Conservation (phyloP, 1,140 invertebrate species). For the Phymorhynchus buccinoides region DNA sequence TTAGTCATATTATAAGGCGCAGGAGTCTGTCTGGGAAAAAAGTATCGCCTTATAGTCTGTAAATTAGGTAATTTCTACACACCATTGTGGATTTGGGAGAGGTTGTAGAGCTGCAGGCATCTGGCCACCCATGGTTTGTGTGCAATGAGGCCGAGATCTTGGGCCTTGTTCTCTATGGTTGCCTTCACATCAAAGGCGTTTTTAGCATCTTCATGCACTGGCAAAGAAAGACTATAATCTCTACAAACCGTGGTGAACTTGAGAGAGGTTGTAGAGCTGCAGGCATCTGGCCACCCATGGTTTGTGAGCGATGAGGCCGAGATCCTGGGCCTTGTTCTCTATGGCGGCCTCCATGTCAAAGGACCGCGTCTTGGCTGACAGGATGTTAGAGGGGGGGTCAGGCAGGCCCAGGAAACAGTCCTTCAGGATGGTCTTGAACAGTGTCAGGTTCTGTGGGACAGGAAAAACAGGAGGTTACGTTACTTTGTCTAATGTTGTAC, state of each 20-base stretch:
- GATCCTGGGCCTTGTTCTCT: conserved; percentile 64
- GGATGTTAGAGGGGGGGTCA: conserved; percentile 55
- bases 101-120: conserved; percentile 70
- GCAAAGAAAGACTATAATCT: too few species aligned
- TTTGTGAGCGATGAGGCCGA: conserved; percentile 68
- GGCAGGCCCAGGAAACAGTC: conserved; percentile 71
- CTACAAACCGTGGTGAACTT: conserved; percentile 66
- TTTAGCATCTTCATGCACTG: too few species aligned
- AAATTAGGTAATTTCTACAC: too few species aligned
- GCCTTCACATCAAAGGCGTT: conserved; percentile 63
- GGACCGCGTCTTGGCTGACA: conserved; percentile 59
- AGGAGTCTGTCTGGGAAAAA: too few species aligned
- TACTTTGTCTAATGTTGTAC: too few species aligned
- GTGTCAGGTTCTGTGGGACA: conserved; percentile 58
- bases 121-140: conserved; percentile 71
- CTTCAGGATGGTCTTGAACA: conserved; percentile 69
- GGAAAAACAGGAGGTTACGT: neutral
- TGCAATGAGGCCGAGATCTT: conserved; percentile 63
- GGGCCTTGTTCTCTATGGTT: conserved; percentile 64
- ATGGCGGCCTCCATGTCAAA: conserved; percentile 64
- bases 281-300: conserved; percentile 70
- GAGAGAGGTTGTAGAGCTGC: conserved; percentile 70
- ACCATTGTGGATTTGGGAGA: conserved; percentile 70
- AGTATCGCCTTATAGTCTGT: too few species aligned
- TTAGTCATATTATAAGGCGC: too few species aligned